A percentile compares a stretch with the other conserved stretches of the same genome.
These are phyloP conservation scores for Lophius americanus DNA, from an alignment of 2,797 vertebrate species.

Conservation along the genomic window DNA sequence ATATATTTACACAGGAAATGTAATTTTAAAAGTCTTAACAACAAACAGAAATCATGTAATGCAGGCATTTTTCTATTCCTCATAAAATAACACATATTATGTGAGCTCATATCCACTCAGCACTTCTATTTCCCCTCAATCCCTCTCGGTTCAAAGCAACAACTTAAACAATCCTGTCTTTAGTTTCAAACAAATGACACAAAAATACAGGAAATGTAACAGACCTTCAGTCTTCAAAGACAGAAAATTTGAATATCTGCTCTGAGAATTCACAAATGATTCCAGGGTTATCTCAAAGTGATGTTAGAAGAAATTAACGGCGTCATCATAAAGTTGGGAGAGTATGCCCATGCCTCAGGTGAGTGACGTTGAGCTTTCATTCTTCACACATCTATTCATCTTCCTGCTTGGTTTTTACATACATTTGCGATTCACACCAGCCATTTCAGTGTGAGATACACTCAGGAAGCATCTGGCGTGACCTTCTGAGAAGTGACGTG, in stretches of 20 bases:
- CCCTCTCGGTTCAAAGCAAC: background rate
- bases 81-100: conserved; percentile 3
- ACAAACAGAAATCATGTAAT: background rate
- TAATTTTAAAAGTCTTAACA: background rate
- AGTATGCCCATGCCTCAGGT: background rate
- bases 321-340: background rate
- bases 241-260: background rate
- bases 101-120: background rate
- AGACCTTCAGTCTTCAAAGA: conserved; percentile 11
- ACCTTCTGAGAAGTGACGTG: background rate
- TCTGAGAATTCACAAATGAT: conserved; percentile 5
- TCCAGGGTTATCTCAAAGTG: background rate
- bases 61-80: conserved; percentile 3
- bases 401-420: background rate
- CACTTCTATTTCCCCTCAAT: background rate
- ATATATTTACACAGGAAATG: background rate
- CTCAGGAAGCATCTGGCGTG: background rate
- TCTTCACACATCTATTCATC: background rate
- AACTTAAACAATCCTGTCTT: background rate
- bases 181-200: background rate
- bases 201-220: background rate
- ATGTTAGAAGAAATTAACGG: conserved; percentile 1
- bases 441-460: background rate
- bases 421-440: background rate
- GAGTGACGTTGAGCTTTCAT: background rate